Evolutionary conservation across 2,888 invertebrate genomes (phyloP).

Genomic region (Melinaea menophilus): DNA sequence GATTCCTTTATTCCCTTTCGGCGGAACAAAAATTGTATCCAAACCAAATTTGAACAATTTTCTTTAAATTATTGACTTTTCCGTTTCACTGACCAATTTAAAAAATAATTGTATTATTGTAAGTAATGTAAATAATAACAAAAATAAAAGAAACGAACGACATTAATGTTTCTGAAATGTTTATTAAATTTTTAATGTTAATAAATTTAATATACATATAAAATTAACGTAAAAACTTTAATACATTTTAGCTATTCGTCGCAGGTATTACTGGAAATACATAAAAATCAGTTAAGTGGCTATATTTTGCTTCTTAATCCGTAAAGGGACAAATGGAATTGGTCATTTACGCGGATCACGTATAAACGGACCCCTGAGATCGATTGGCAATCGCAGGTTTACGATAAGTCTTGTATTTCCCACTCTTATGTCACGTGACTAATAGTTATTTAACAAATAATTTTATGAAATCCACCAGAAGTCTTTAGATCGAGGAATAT

Average conservation of each 20-base stretch:
- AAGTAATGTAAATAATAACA: neutral
- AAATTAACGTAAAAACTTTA: neutral
- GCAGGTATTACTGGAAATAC: conserved; percentile 6
- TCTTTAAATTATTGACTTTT: neutral
- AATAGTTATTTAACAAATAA: conserved; percentile 6
- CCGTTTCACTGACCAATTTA: neutral
- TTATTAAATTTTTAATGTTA: no score
- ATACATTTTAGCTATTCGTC: conserved; percentile 2
- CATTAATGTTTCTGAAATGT: no score
- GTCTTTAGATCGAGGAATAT: no score
- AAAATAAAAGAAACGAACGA: no score
- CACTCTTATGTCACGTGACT: conserved; percentile 37
- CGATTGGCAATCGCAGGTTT: conserved; percentile 46
- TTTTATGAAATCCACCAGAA: neutral
- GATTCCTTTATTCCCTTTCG: conserved; percentile 1
- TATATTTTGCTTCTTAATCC: conserved; percentile 21
- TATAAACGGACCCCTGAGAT: conserved; percentile 41
- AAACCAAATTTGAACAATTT: neutral
- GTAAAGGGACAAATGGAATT: conserved; percentile 32
- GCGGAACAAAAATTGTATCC: neutral
- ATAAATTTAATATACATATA: no score
- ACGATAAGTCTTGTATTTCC: conserved; percentile 40
- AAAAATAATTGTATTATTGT: neutral
- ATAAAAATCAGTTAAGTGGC: conserved; percentile 25
- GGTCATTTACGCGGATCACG: conserved; percentile 48